Percentiles rank a stretch among this genome's conserved stretches.
These are phyloP conservation scores for Polyommatus iphigenia DNA, from an alignment of 2,888 invertebrate species.

Conservation along the genomic window DNA sequence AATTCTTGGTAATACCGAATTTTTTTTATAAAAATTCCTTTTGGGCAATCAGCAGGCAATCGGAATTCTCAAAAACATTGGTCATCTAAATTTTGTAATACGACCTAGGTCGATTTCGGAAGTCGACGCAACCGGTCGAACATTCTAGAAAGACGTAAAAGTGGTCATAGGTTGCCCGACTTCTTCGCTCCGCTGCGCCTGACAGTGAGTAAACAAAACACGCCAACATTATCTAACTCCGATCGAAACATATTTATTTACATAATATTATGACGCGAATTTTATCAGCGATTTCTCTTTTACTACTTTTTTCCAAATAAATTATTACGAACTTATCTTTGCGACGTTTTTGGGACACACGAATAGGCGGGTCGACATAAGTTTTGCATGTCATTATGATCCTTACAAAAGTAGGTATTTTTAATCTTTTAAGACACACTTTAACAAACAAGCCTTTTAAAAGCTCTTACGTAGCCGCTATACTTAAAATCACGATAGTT, in stretches of 20 bases:
- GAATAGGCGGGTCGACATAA: background rate
- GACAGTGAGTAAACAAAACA: conserved; percentile 12
- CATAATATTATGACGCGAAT: conserved; percentile 23
- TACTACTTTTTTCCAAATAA: background rate
- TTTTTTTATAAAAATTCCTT: background rate
- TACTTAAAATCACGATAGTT: no score
- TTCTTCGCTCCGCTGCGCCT: background rate
- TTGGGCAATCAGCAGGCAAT: background rate
- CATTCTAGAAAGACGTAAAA: background rate
- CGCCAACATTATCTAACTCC: conserved; percentile 23
- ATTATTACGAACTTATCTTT: background rate
- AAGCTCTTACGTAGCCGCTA: no score
- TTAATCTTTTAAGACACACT: no score
- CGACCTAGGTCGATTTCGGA: background rate
- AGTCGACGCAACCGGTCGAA: background rate
- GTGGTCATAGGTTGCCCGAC: conserved; percentile 8
- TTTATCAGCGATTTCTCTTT: conserved; percentile 27
- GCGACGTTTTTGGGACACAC: background rate
- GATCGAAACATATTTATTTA: conserved; percentile 24
- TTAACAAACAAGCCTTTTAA: no score
- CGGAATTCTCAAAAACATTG: background rate
- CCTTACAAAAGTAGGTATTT: background rate
- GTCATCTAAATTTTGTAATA: background rate
- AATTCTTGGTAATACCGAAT: background rate
- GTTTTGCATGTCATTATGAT: background rate